phyloP scores from a whole-genome alignment of 2,113 vertebrate genomes.

The Uropsilus gracilis region DNA sequence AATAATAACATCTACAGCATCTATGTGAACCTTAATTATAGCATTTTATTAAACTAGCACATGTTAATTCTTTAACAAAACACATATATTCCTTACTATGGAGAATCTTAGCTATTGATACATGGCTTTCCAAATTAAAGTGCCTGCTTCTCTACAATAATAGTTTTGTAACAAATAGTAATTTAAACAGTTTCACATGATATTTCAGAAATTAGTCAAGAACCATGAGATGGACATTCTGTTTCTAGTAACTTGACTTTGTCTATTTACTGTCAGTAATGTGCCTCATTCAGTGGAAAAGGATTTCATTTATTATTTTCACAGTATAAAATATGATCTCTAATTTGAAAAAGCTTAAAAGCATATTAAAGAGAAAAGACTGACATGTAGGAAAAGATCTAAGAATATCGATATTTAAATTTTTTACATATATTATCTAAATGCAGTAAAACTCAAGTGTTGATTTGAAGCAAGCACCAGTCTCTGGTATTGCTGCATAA shows the following conservation, averaged over 20 bases:
- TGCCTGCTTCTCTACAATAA: slow-evolving; percentile 6
- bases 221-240: background rate
- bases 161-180: slow-evolving; percentile 1
- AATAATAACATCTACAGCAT: slow-evolving; percentile 73
- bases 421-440: background rate
- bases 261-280: background rate
- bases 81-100: background rate
- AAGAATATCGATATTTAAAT: background rate
- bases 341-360: slow-evolving; percentile 36
- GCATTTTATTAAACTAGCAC: slow-evolving; percentile 51
- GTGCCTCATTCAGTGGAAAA: background rate
- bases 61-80: slow-evolving; percentile 62
- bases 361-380: background rate
- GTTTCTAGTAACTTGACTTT: background rate
- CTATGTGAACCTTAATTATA: slow-evolving; percentile 76
- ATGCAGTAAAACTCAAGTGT: slow-evolving; percentile 7
- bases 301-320: background rate
- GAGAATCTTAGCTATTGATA: slow-evolving; percentile 12
- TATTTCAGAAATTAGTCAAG: slow-evolving; percentile 27
- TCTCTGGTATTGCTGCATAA: background rate
- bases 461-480: background rate
- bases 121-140: slow-evolving; percentile 28
- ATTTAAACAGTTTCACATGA: background rate
- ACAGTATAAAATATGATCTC: background rate
- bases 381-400: background rate